Evolutionary conservation across 2,888 invertebrate species (phyloP), one percentile per base, ranked within the genome.

Genomic region (Ichneumoninae sp.): DNA sequence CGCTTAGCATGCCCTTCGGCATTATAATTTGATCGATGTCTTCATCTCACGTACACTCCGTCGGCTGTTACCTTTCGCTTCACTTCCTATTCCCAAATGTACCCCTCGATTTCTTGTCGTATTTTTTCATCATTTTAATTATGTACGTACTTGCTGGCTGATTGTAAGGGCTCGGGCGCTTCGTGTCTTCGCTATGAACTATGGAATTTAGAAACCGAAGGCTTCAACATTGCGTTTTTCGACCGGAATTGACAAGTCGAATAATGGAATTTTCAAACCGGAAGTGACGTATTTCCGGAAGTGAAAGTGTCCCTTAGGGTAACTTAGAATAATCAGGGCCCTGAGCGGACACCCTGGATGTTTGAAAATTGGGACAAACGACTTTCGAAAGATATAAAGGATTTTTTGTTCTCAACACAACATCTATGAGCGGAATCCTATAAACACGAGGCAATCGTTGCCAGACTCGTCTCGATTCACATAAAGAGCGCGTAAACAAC

Each of bases 21-120:
- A 36, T 79, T 79, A 44, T 30, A 47, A 79, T 70, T 83, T 75
- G 69, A 74, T 74, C 74, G 72, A 79, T 62, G 69, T 79, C 62
- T 83, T 62, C 13, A 72, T 79, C 66, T 66, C 62, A 68, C 62
- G 47, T 68, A 40, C 16, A n/a, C 57, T 36, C 52, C 80, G 50
- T 47, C 36, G 69, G 8, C n/a, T 69, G 69, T 50, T 30, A 40
- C 13, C 8, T n/a, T 19, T 4, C 40, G 22, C 57, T 72, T 13
- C 36, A 7, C 13, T 57, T 26, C 16, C 6, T 40, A 44, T 40
- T 71, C 26, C 33, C 13, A 33, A 62, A 16, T 47, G 2, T 44
- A 47, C 16, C 40, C 1, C 16, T 62, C 6, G 0, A 10, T 74
- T 13, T 26, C 40, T 3, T 5, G 2, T 54, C 40, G 0, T 50